Percentiles rank a stretch among this genome's conserved stretches.
These are phyloP conservation scores for Netelia melanura DNA, from an alignment of 2,888 invertebrate species.

Conservation along the genomic window DNA sequence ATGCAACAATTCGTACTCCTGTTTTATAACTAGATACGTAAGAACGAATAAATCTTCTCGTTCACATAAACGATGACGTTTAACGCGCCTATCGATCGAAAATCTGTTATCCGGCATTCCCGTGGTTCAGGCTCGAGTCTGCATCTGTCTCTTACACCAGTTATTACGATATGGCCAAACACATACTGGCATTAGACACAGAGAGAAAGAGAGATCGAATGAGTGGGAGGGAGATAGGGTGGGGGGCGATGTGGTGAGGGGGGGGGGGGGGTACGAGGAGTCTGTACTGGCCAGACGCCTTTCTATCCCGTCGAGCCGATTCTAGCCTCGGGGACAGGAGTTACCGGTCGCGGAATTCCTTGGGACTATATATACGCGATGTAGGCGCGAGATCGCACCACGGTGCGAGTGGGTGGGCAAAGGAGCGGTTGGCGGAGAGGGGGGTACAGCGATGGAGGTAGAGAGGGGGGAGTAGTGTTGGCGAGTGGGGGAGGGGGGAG, in stretches of 20 bases:
- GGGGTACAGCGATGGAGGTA: not conserved
- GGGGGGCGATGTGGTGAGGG: not conserved
- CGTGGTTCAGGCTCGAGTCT: not conserved
- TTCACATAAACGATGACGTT: conserved; percentile 12
- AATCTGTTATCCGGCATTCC: conserved; percentile 56
- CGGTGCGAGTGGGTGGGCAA: not conserved
- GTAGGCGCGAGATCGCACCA: not conserved
- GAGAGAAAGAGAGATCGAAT: not conserved
- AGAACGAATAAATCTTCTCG: not conserved
- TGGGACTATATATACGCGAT: conserved; percentile 34
- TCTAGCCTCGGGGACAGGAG: conserved; percentile 73
- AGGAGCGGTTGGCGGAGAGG: not conserved
- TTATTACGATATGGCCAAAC: not conserved
- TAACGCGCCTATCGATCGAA: not conserved
- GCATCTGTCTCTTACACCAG: not conserved
- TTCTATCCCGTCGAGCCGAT: conserved; percentile 74
- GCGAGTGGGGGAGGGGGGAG: not conserved
- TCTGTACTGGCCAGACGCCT: conserved; percentile 75
- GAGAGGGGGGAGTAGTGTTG: no score
- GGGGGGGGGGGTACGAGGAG: conserved; percentile 59
- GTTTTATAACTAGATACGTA: not conserved
- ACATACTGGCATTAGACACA: not conserved
- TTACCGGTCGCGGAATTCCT: conserved; percentile 77
- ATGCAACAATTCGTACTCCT: not conserved
- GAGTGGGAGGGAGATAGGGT: conserved; percentile 61